A percentile compares a stretch with the other conserved stretches of the same genome.
Conservation (phyloP, 2,888 invertebrate species). For the Andrena minutula region DNA sequence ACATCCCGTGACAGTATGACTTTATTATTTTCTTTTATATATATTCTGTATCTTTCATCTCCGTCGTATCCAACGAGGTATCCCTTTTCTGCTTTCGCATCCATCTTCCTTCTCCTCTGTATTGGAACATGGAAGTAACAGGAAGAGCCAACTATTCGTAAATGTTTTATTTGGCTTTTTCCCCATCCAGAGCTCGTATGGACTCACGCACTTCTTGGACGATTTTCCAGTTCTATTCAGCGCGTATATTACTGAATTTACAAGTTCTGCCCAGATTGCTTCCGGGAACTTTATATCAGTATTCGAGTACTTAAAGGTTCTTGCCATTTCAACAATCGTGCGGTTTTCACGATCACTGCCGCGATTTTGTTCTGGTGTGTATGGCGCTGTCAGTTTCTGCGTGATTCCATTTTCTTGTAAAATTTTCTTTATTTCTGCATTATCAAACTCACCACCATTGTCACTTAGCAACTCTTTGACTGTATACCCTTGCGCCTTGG, state of each 20-base stretch:
- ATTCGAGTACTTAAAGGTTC: neutral
- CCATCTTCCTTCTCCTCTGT: neutral
- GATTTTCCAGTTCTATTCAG: neutral
- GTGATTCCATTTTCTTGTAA: neutral
- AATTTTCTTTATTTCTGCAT: neutral
- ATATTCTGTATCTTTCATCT: slow-evolving; percentile 33
- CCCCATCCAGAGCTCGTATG: neutral
- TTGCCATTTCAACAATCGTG: slow-evolving; percentile 1
- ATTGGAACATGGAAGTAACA: no score
- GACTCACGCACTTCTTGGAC: neutral
- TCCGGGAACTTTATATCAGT: neutral
- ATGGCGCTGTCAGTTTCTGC: neutral
- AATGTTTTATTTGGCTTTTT: neutral
- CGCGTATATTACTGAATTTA: neutral
- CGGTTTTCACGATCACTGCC: slow-evolving; percentile 11
- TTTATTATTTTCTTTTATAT: no score
- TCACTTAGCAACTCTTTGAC: neutral
- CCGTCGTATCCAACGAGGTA: slow-evolving; percentile 26
- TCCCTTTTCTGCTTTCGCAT: neutral
- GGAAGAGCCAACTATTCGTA: neutral
- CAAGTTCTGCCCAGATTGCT: neutral
- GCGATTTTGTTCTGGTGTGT: slow-evolving; percentile 25
- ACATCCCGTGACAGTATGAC: no score
- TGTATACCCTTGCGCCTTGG: neutral
- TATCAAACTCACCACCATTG: slow-evolving; percentile 7